Percentiles rank a stretch among this genome's conserved stretches.
Evolutionary conservation across 1,140 invertebrate species (phyloP).

Genomic region (Drosophila murphyi): DNA sequence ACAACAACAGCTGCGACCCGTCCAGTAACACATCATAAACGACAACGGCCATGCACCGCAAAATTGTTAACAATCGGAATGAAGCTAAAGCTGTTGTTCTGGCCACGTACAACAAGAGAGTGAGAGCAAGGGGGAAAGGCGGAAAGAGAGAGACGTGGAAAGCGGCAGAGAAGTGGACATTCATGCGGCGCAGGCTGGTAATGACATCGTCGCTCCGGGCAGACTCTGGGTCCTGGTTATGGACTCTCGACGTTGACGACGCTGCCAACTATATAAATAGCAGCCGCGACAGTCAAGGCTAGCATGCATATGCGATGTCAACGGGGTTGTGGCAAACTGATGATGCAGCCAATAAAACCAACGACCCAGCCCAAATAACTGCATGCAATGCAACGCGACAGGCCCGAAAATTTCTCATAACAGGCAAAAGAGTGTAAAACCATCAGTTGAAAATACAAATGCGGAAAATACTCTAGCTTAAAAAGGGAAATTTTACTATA

Average conservation of each 20-base stretch:
- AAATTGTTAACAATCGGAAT: conserved; percentile 77
- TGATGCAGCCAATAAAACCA: conserved; percentile 73
- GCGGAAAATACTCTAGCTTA: conserved; percentile 23
- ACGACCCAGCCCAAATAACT: conserved; percentile 68
- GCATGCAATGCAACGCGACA: conserved; percentile 41
- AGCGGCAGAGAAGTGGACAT: conserved; percentile 1
- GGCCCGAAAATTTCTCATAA: conserved; percentile 46
- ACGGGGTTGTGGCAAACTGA: conserved; percentile 13
- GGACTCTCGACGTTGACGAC: conserved; percentile 18
- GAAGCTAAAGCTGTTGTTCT: conserved; percentile 44
- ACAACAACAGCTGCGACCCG: background rate
- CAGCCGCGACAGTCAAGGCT: conserved; percentile 29
- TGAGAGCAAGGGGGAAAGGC: background rate
- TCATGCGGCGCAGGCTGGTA: conserved; percentile 44
- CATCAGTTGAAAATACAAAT: background rate
- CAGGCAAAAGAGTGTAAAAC: conserved; percentile 11
- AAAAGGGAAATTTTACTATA: background rate
- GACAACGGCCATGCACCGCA: conserved; percentile 78
- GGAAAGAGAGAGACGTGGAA: background rate
- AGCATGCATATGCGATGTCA: background rate
- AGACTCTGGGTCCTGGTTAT: conserved; percentile 41
- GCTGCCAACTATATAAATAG: conserved; percentile 68
- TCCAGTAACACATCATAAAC: conserved; percentile 76
- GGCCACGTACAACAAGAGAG: background rate
- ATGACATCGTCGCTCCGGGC: conserved; percentile 58